Base-by-base conservation (phyloP, 2,888 invertebrate genomes). In the Noctua comes region DNA sequence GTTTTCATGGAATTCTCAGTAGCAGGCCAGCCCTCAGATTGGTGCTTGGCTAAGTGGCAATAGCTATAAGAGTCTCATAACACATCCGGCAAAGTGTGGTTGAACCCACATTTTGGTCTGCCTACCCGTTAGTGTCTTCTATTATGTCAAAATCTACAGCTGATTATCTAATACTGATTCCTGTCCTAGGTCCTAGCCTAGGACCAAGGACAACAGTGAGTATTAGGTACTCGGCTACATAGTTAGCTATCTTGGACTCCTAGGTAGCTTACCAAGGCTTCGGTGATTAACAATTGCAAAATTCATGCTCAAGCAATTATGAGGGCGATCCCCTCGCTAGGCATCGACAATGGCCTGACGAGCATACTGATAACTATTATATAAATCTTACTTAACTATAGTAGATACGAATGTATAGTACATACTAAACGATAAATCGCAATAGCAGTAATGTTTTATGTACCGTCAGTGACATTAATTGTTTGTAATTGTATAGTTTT, bases 331-430 rank as follows among this genome's bases (percentile, higher is more conserved):
- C 8, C 51, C 59, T n/a, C 11, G 36, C 48, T 54, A 10, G 48
- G 54, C 40, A 36, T 27, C 46, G 7, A 54, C 76, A 71, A 46
- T 66, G n/a, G 70, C 48, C 48, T 82, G 77, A 68, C 46, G 18
- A 36, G 82, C 51, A 81, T 81, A 54, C 54, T 76, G 36, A 81
- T 76, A 8, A 21, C 31, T 48, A 40, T 68, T 57, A 18, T 16
- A 24, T 51, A 57, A 43, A 81, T 54, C 36, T 36, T 36, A 36
- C 36, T 36, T 36, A 36, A 36, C 43, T 62, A 13, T 57, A 3
- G 1, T 27, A 21, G n/a, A 21, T 21, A 16, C 6, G n/a, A 11
- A n/a, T n/a, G 24, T 31, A 31, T 31, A 31, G 31, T 31, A 64
- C 24, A 66, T 66, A 59, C 31, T 43, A 65, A 79, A 65, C 24